A percentile compares a stretch with the other conserved stretches of the same genome.
phyloP scores from a whole-genome alignment of 2,888 invertebrate species.

The Beris morrisii region DNA sequence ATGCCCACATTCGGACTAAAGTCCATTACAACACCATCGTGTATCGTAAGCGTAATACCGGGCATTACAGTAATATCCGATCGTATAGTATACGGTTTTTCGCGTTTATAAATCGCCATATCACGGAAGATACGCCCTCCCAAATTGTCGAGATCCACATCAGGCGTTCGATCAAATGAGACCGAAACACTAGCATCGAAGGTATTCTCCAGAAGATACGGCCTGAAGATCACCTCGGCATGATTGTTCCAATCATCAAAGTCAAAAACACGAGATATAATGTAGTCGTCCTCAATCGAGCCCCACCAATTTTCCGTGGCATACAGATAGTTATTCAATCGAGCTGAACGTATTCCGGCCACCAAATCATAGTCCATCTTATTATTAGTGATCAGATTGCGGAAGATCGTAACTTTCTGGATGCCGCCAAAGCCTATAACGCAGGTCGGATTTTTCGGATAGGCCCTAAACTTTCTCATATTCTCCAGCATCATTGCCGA shows the following conservation, averaged over 20 bases:
- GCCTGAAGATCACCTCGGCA: constrained; percentile 87
- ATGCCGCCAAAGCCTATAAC: constrained; percentile 92
- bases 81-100: constrained; percentile 75
- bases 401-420: constrained; percentile 87
- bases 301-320: constrained; percentile 98
- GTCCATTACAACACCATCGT: constrained; percentile 87
- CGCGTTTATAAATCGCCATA: constrained; percentile 64
- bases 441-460: constrained; percentile 68
- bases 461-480: constrained; percentile 41
- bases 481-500: constrained; percentile 49
- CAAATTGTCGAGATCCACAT: constrained; percentile 66
- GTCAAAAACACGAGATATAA: constrained; percentile 87
- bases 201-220: constrained; percentile 78
- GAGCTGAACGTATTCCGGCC: constrained; percentile 88
- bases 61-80: constrained; percentile 98
- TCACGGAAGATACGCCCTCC: constrained; percentile 76
- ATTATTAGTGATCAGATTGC: constrained; percentile 87
- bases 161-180: constrained; percentile 59
- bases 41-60: constrained; percentile 79
- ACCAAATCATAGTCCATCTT: constrained; percentile 84
- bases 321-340: constrained; percentile 82
- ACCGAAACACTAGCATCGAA: constrained; percentile 77
- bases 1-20: constrained; percentile 96
- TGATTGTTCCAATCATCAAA: constrained; percentile 99
- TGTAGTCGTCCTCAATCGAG: constrained; percentile 69